These are phyloP conservation scores for Pyrrhosoma nymphula DNA, from an alignment of 2,888 invertebrate genomes.

Conservation along the genomic window DNA sequence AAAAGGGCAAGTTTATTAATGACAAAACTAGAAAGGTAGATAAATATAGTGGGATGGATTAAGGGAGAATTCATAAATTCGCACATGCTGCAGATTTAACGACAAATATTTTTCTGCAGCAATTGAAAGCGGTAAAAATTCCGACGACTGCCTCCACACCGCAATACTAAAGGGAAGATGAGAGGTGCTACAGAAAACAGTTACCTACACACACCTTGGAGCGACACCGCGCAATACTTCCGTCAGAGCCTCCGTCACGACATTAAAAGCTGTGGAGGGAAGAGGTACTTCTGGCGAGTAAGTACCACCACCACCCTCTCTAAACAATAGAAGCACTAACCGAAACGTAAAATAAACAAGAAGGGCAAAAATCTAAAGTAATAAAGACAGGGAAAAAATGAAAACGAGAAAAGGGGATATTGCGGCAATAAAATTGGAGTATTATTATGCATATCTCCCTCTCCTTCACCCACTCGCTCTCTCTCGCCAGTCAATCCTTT, in stretches of 20 bases:
- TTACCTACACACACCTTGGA: not conserved
- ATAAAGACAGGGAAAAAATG: not conserved
- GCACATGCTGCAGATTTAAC: not conserved
- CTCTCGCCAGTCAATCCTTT: not conserved
- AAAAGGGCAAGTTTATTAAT: not conserved
- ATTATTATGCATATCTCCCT: not conserved
- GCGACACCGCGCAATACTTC: not conserved
- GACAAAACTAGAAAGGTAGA: not conserved
- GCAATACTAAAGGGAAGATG: not conserved
- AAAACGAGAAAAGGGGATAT: not conserved
- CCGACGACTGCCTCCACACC: not conserved
- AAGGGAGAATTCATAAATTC: not conserved
- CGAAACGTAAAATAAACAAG: not conserved
- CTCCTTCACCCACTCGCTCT: not conserved
- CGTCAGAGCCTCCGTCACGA: not conserved
- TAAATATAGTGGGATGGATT: not conserved
- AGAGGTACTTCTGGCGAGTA: not conserved
- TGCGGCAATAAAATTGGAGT: not conserved
- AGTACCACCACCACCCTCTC: not conserved
- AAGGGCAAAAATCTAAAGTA: not conserved
- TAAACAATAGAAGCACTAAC: conserved; percentile 5
- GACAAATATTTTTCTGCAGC: not conserved
- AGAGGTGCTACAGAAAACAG: not conserved
- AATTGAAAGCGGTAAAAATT: not conserved
- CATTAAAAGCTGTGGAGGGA: not conserved